Evolutionary conservation across 1,140 invertebrate species (phyloP), one percentile per base, ranked within the genome.

Genomic region (Sycobia sp.): DNA sequence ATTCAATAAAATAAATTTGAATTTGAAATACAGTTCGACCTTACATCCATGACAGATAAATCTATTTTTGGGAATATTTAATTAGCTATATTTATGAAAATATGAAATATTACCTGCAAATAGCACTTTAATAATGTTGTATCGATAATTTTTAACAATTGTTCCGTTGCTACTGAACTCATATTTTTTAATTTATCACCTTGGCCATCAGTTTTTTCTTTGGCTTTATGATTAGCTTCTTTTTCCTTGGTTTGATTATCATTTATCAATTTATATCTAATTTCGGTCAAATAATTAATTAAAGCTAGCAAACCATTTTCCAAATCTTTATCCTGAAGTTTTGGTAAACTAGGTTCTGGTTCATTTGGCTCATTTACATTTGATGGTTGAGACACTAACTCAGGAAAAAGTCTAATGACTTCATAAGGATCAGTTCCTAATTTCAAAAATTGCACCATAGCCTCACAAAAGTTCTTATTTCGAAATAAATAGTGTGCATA

Each of bases 41-140:
- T 27, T 62, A 36, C 18, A 36, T 47, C n/a, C n/a, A n/a, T n/a
- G n/a, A n/a, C n/a, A n/a, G n/a, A n/a, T n/a, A n/a, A n/a, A n/a
- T n/a, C n/a, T n/a, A n/a, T n/a, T n/a, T n/a, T n/a, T n/a, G n/a
- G n/a, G n/a, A n/a, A n/a, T n/a, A n/a, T n/a, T n/a, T n/a, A n/a
- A n/a, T n/a, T n/a, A n/a, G n/a, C n/a, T n/a, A n/a, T n/a, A n/a
- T n/a, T 36, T 10, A n/a, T 44, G 11, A 0, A 18, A 8, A 49
- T 29, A 13, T 27, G 32, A 32, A 27, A 50, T 4, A 46, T 71
- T 81, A 93, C 92, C 86, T 94, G 90, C 50, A 98, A 84, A 83
- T 98, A 99, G 79, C 96, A 98, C 77, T 98, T 98, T 0, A 99
- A 82, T 44, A 99, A 79, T 1, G 96, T 97, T 4, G 96, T 98